Base-by-base conservation (phyloP, 2,888 invertebrate species). In the Pandemis heparana region DNA sequence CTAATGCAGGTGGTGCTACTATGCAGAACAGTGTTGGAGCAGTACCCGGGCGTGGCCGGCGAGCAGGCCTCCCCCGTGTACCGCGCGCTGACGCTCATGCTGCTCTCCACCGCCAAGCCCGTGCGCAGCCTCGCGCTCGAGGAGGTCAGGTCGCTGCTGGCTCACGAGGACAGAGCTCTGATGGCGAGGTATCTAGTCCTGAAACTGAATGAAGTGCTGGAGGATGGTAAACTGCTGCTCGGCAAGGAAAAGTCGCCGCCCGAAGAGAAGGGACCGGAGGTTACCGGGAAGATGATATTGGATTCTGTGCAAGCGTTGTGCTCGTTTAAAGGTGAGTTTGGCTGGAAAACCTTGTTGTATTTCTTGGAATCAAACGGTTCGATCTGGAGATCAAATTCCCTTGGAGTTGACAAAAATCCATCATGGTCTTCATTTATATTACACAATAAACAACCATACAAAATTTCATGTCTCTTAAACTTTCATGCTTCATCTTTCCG, bases 1-100 rank as follows among this genome's bases (percentile, higher is more conserved):
- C 89, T 90, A 85, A 87, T 95, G 91, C 96, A 96, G 89, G 95
- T 98, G 78, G 96, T 97, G 91, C 93, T 96, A 81, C 94, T 98
- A 80, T 96, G 97, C 84, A 96, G 97, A 87, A 95, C 95, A 76
- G 92, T 98, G 56, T 90, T 98, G 64, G 94, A 96, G 75, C 96
- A 97, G 79, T 97, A 97, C 92, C 94, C 95, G 12, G 95, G 95
- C 79, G 96, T 96, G 86, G 89, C 97, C 77, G 96, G 95, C 79
- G 97, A 96, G 18, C 95, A 95, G 79, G 89, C 95, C 18, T 95
- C 95, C 3, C 96, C 97, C 0, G 89, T 98, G 64, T 96, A 96
- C 83, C 95, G 96, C 80, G 97, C 97, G 0, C 92, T 98, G 41
- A 91, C 98, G 64, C 95, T 95, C 77, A 96, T 96, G 70, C 90